Conservation (phyloP, 2,888 invertebrate genomes). For the Ectemnius continuus region DNA sequence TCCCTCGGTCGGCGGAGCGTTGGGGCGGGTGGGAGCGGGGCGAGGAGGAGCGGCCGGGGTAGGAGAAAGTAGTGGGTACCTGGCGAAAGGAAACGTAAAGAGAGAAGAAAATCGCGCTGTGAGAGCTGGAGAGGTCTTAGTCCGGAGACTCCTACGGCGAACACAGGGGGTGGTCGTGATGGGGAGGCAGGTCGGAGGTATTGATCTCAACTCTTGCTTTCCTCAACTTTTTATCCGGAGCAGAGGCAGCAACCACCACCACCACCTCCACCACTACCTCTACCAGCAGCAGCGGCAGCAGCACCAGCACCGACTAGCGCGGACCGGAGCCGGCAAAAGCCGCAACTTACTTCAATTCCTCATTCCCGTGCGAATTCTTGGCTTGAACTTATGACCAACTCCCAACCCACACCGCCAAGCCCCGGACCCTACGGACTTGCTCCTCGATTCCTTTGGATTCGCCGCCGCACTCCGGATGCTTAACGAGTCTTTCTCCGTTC, state of each 20-base stretch:
- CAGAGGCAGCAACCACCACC: too few relatives aligned
- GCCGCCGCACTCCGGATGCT: slow-evolving; percentile 56
- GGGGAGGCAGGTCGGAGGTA: slow-evolving; percentile 73
- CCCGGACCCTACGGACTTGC: slow-evolving; percentile 41
- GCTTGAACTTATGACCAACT: slow-evolving; percentile 74
- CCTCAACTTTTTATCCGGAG: slow-evolving; percentile 75
- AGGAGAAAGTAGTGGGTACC: slow-evolving; percentile 19
- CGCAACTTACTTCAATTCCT: slow-evolving; percentile 74
- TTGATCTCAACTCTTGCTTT: slow-evolving; percentile 78
- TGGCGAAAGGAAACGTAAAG: slow-evolving; percentile 49
- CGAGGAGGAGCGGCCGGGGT: too few relatives aligned
- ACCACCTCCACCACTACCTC: too few relatives aligned
- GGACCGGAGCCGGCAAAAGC: slow-evolving; percentile 57
- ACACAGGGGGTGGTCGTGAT: slow-evolving; percentile 59
- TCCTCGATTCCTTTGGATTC: slow-evolving; percentile 61
- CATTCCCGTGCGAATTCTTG: slow-evolving; percentile 75
- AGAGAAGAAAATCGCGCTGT: slow-evolving; percentile 35
- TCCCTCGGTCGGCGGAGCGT: slow-evolving; percentile 30
- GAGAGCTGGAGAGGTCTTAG: slow-evolving; percentile 57
- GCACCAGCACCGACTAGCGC: slow-evolving; percentile 65
- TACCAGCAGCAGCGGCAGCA: slow-evolving; percentile 62
- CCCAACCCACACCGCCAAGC: slow-evolving; percentile 22
- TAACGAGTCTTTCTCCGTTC: slow-evolving; percentile 63
- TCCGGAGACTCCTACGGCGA: slow-evolving; percentile 64
- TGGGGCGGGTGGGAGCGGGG: too few relatives aligned